phyloP scores from a whole-genome alignment of 2,797 vertebrate genomes.

The Sylvilagus floridanus region DNA sequence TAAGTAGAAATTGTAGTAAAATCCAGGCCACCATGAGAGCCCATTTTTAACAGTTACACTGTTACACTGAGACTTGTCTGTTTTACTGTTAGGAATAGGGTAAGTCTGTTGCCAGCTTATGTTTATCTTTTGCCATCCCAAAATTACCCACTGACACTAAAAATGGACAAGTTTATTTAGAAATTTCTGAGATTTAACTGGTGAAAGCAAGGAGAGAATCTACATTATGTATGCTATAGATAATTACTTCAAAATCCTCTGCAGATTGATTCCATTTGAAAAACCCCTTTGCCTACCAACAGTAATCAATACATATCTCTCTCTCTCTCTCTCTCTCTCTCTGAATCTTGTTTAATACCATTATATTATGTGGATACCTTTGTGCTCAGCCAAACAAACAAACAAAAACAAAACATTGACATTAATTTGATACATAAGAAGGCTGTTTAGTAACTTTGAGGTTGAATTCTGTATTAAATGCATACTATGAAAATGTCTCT shows the following conservation, averaged over 20 bases:
- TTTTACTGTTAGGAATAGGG: neutral
- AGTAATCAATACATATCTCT: no score
- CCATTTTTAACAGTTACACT: neutral
- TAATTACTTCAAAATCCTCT: neutral
- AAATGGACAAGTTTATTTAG: neutral
- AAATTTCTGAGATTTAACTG: neutral
- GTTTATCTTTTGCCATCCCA: neutral
- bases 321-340: neutral
- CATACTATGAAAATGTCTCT: constrained; percentile 4
- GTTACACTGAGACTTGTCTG: neutral
- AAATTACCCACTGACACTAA: neutral
- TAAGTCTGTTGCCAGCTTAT: neutral
- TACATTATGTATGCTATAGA: neutral
- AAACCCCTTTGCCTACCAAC: neutral
- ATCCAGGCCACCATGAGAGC: neutral
- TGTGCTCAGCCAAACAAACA: neutral
- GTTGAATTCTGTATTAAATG: neutral
- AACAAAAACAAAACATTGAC: neutral
- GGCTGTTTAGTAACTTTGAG: neutral
- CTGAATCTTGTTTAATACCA: neutral
- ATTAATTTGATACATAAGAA: neutral
- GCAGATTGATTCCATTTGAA: neutral
- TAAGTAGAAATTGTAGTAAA: neutral
- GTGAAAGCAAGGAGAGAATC: neutral
- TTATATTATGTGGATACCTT: neutral